Conservation (phyloP, 2,113 vertebrate species). For the Eulemur macaco region DNA sequence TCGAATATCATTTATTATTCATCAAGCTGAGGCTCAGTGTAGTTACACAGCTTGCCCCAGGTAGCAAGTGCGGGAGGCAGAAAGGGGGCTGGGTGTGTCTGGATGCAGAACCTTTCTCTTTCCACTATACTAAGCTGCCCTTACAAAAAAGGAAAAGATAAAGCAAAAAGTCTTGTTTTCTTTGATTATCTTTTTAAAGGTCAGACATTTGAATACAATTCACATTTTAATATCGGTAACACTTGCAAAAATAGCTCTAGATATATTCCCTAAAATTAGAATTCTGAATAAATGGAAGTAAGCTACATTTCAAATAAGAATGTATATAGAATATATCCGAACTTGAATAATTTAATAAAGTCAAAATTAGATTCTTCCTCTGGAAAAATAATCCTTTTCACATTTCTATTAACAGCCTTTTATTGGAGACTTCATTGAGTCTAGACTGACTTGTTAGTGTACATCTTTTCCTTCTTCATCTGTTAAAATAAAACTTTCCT, state of each 20-base stretch:
- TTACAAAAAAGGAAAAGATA: background rate
- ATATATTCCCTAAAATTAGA: constrained; percentile 64
- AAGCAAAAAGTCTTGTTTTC: constrained; percentile 29
- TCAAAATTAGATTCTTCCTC: background rate
- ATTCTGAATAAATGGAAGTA: constrained; percentile 74
- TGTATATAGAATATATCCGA: background rate
- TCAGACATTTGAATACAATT: constrained; percentile 56
- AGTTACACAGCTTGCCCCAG: background rate
- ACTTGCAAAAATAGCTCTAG: constrained; percentile 25
- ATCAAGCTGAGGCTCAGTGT: background rate
- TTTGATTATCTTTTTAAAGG: background rate
- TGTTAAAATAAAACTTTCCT: constrained; percentile 22
- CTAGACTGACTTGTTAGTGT: background rate
- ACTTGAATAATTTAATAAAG: background rate
- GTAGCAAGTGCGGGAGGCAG: background rate
- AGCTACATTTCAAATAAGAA: background rate
- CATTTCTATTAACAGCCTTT: background rate
- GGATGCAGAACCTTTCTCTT: background rate
- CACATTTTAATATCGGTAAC: constrained; percentile 25
- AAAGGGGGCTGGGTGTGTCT: background rate
- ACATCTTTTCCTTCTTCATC: background rate
- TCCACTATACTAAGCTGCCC: background rate
- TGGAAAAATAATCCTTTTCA: background rate
- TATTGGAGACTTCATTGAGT: background rate
- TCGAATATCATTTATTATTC: constrained; percentile 15